These are phyloP conservation scores for Acromyrmex heyeri DNA, from an alignment of 1,140 invertebrate species.

Conservation along the genomic window DNA sequence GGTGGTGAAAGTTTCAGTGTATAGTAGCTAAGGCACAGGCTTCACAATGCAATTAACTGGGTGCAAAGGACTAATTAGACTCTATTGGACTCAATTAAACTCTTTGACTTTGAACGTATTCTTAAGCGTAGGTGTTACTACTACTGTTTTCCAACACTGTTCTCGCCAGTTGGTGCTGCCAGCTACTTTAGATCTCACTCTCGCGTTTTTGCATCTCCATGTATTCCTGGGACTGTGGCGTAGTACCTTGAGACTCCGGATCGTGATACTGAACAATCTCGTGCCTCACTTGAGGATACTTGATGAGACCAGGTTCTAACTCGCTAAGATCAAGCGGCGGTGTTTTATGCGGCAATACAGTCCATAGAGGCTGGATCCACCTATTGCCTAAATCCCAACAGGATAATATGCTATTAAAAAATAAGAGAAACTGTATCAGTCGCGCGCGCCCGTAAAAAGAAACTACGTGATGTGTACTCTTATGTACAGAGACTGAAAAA, in stretches of 20 bases:
- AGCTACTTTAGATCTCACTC: slow-evolving; percentile 90
- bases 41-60: slow-evolving; percentile 10
- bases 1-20: neutral
- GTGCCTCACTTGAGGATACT: slow-evolving; percentile 75
- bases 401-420: neutral
- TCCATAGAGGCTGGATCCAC: slow-evolving; percentile 94
- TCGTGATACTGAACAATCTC: slow-evolving; percentile 79
- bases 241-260: slow-evolving; percentile 73
- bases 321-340: slow-evolving; percentile 93
- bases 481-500: neutral
- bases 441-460: neutral
- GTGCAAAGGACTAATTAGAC: slow-evolving; percentile 43
- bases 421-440: neutral
- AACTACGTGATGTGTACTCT: neutral
- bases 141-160: neutral
- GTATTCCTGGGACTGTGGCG: slow-evolving; percentile 87
- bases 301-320: slow-evolving; percentile 86
- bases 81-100: slow-evolving; percentile 50
- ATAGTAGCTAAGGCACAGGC: neutral
- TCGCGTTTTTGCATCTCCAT: slow-evolving; percentile 93
- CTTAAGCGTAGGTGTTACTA: slow-evolving; percentile 15
- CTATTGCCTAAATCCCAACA: slow-evolving; percentile 90
- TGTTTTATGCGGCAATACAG: slow-evolving; percentile 92
- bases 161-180: neutral
- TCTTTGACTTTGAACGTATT: slow-evolving; percentile 20